Conservation (phyloP, 2,113 vertebrate genomes). For the Guaruba guarouba region DNA sequence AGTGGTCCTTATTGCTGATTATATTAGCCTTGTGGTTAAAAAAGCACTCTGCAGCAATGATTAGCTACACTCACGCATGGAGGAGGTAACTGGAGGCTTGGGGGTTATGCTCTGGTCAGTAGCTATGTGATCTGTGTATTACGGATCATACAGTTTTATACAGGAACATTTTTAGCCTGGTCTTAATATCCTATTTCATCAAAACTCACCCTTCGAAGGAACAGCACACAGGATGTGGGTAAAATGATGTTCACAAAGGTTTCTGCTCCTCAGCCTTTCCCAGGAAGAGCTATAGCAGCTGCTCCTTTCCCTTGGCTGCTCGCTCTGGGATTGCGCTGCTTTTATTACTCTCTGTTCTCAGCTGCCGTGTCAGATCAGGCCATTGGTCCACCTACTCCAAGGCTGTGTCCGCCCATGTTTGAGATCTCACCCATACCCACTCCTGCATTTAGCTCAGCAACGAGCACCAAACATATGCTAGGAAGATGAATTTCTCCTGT, state of each 20-base stretch:
- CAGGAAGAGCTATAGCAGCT: not conserved
- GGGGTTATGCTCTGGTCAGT: not conserved
- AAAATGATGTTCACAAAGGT: not conserved
- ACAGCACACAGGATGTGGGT: too few relatives aligned
- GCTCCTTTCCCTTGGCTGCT: not conserved
- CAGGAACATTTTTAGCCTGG: not conserved
- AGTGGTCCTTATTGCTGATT: not conserved
- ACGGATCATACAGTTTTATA: not conserved
- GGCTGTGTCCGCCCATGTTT: not conserved
- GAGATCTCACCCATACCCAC: not conserved
- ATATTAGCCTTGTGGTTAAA: not conserved
- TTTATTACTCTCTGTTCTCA: not conserved
- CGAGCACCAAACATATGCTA: not conserved
- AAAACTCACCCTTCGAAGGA: not conserved
- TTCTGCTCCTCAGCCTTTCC: not conserved
- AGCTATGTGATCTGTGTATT: not conserved
- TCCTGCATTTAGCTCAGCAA: not conserved
- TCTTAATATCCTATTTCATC: not conserved
- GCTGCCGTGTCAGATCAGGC: not conserved
- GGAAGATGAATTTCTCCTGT: not conserved
- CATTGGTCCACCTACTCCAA: not conserved
- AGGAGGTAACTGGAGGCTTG: not conserved
- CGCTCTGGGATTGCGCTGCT: fast-evolving
- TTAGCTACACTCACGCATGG: not conserved
- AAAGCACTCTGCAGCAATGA: not conserved